These are phyloP conservation scores for Sipha maydis DNA, from an alignment of 2,888 invertebrate genomes.

Conservation along the genomic window DNA sequence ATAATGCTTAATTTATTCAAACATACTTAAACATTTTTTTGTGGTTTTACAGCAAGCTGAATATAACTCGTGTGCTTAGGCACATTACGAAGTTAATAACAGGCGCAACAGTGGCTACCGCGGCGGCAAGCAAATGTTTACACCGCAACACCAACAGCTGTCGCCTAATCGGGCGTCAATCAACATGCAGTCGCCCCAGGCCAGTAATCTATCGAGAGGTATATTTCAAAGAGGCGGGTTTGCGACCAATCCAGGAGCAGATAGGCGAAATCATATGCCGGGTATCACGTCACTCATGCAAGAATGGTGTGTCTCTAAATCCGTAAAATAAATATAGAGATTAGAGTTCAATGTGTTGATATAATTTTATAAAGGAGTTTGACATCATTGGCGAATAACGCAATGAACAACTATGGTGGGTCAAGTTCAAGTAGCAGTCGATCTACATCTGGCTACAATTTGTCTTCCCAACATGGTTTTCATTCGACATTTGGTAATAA, in stretches of 20 bases:
- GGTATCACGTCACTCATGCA: slow-evolving; percentile 70
- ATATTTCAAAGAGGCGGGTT: slow-evolving; percentile 70
- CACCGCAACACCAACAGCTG: slow-evolving; percentile 66
- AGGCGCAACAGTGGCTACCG: slow-evolving; percentile 62
- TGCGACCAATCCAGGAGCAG: slow-evolving; percentile 73
- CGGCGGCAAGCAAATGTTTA: slow-evolving; percentile 63
- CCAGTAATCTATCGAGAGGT: slow-evolving; percentile 69
- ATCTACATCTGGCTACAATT: slow-evolving; percentile 67
- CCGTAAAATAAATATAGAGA: slow-evolving; percentile 8
- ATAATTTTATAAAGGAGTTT: slow-evolving; percentile 69
- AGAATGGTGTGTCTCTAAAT: slow-evolving; percentile 64
- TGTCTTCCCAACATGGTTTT: slow-evolving; percentile 71
- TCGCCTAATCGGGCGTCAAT: slow-evolving; percentile 68
- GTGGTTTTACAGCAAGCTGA: slow-evolving; percentile 44
- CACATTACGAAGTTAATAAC: slow-evolving; percentile 58
- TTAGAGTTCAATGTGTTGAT: slow-evolving; percentile 66
- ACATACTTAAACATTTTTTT: slow-evolving; percentile 1
- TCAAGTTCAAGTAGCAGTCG: slow-evolving; percentile 66
- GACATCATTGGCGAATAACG: slow-evolving; percentile 74
- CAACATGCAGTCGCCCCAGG: slow-evolving; percentile 75
- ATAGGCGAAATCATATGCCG: slow-evolving; percentile 75
- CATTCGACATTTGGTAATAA: slow-evolving; percentile 81
- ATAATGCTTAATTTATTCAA: background rate
- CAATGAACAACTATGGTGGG: slow-evolving; percentile 72
- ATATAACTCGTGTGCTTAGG: slow-evolving; percentile 60